Percentiles rank a stretch among this genome's conserved stretches.
These are phyloP conservation scores for Coreius guichenoti DNA, from an alignment of 2,797 vertebrate genomes.

Conservation along the genomic window DNA sequence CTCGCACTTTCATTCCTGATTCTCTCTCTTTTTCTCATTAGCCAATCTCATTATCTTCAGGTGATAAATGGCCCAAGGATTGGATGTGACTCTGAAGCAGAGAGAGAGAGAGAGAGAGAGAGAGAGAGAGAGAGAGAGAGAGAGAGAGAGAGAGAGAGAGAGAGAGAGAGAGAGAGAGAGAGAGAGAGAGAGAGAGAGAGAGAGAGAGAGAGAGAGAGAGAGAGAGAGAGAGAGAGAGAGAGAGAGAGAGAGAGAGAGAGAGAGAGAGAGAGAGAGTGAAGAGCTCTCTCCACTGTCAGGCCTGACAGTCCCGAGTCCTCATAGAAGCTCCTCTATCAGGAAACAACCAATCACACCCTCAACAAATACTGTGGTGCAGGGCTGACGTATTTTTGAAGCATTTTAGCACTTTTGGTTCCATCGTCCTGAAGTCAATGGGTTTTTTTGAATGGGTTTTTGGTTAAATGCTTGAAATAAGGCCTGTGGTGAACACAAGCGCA, in stretches of 20 bases:
- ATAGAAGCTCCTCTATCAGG: constrained; percentile 17
- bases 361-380: not conserved
- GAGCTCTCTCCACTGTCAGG: not conserved
- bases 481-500: too few relatives aligned
- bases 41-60: constrained; percentile 55
- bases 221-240: constrained; percentile 1
- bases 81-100: constrained; percentile 47
- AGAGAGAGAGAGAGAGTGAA: not conserved
- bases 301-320: not conserved
- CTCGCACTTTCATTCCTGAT: not conserved
- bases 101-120: not conserved
- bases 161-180: too few relatives aligned
- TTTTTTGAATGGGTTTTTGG: not conserved
- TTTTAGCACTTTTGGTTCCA: not conserved
- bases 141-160: too few relatives aligned
- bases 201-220: too few relatives aligned
- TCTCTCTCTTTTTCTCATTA: constrained; percentile 49
- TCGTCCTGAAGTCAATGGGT: not conserved
- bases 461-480: not conserved
- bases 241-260: not conserved
- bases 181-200: too few relatives aligned
- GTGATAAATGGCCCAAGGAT: constrained; percentile 54
- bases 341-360: not conserved
- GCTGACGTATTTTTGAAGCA: not conserved
- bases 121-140: not conserved